Percentiles rank a stretch among this genome's conserved stretches.
Conservation (phyloP, 2,113 vertebrate genomes). For the Dicrurus megarhynchus region DNA sequence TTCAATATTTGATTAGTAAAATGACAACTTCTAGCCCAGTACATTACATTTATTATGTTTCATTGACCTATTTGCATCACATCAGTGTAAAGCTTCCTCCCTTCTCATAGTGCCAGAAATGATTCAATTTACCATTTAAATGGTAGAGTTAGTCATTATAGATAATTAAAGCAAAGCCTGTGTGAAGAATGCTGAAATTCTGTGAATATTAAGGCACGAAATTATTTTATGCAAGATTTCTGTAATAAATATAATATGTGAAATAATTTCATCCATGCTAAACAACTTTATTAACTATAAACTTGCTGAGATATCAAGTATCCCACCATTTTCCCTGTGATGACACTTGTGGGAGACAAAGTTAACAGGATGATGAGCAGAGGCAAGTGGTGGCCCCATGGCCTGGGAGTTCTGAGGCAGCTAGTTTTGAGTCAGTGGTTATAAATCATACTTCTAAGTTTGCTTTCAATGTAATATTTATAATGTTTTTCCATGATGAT, state of each 20-base stretch:
- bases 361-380: background rate
- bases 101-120: background rate
- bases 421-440: background rate
- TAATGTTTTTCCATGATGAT: background rate
- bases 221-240: background rate
- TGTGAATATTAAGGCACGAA: background rate
- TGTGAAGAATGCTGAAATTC: conserved; percentile 8
- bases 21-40: background rate
- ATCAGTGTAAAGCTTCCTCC: background rate
- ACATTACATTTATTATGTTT: background rate
- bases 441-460: background rate
- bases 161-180: conserved; percentile 29
- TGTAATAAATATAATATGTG: background rate
- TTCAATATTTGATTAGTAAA: background rate
- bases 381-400: background rate
- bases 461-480: background rate
- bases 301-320: background rate
- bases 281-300: background rate
- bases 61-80: background rate
- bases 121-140: conserved; percentile 18
- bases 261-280: background rate
- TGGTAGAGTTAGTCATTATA: background rate
- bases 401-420: background rate
- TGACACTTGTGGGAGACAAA: background rate
- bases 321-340: background rate